Evolutionary conservation across 2,113 vertebrate genomes (phyloP).

Genomic region (Cercocebus atys): DNA sequence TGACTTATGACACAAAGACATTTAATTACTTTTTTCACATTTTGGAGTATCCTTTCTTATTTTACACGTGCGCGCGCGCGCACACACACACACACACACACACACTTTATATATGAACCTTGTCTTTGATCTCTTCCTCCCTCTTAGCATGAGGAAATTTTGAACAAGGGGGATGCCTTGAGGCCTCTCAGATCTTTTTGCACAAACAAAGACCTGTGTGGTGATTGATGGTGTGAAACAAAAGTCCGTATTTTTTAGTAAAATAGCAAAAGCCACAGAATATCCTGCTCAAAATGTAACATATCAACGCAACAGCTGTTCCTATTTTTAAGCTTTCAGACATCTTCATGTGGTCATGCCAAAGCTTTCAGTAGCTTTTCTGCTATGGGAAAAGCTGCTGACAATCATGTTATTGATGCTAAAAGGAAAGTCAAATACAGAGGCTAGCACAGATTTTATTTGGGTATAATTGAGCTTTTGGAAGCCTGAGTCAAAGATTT

Average conservation of each 20-base stretch:
- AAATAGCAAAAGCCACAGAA: slow-evolving; percentile 65
- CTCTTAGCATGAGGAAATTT: background rate
- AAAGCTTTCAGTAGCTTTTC: slow-evolving; percentile 76
- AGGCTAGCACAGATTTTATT: background rate
- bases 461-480: slow-evolving; percentile 27
- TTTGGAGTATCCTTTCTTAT: background rate
- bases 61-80: too few species aligned
- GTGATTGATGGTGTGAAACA: background rate
- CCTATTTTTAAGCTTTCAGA: slow-evolving; percentile 81
- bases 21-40: background rate
- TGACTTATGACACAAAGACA: background rate
- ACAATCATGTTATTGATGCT: slow-evolving; percentile 46
- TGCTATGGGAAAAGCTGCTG: slow-evolving; percentile 61
- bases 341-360: slow-evolving; percentile 64
- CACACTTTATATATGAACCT: background rate
- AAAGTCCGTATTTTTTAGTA: slow-evolving; percentile 60
- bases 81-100: background rate
- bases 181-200: background rate
- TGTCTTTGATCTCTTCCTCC: background rate
- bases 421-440: slow-evolving; percentile 48
- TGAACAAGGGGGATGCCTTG: background rate
- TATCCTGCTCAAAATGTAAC: slow-evolving; percentile 71
- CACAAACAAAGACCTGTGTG: background rate
- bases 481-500: background rate
- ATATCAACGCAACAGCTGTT: slow-evolving; percentile 72